Conservation (phyloP, 2,888 invertebrate genomes). For the Syrphus vitripennis region DNA sequence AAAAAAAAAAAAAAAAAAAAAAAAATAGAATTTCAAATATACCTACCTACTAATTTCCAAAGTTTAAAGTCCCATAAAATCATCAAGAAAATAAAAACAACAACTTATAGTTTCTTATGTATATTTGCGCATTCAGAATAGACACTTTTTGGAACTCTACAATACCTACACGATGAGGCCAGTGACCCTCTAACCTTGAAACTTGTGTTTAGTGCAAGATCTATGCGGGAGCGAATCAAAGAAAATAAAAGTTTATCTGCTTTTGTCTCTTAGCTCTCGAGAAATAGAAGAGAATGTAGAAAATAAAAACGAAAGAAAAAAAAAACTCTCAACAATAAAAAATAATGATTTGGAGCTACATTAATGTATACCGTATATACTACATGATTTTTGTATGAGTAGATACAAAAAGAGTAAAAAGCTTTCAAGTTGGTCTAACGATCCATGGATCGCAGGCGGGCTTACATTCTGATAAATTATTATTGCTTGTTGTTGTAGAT, state of each 20-base stretch:
- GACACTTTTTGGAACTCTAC: conserved; percentile 8
- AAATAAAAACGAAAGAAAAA: conserved; percentile 22
- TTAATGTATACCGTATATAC: neutral
- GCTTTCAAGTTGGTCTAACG: neutral
- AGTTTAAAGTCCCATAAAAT: conserved; percentile 13
- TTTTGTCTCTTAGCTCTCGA: conserved; percentile 5
- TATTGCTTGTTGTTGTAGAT: neutral
- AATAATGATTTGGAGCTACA: neutral
- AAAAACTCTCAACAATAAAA: neutral
- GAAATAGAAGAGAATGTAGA: conserved; percentile 24
- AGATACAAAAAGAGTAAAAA: neutral
- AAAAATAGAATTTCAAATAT: too few species aligned
- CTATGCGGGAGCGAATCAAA: conserved; percentile 57
- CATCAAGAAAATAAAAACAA: conserved; percentile 25
- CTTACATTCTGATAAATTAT: neutral
- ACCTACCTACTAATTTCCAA: neutral
- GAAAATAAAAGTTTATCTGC: conserved; percentile 65
- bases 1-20: too few species aligned
- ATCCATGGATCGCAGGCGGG: neutral
- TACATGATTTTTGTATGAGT: neutral
- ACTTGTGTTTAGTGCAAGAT: conserved; percentile 74
- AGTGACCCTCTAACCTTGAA: conserved; percentile 80
- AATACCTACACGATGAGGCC: conserved; percentile 75
- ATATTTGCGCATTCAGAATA: conserved; percentile 55
- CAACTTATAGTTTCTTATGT: conserved; percentile 30